Base-by-base conservation (phyloP, 2,888 invertebrate species). In the Lucinisca nassula region DNA sequence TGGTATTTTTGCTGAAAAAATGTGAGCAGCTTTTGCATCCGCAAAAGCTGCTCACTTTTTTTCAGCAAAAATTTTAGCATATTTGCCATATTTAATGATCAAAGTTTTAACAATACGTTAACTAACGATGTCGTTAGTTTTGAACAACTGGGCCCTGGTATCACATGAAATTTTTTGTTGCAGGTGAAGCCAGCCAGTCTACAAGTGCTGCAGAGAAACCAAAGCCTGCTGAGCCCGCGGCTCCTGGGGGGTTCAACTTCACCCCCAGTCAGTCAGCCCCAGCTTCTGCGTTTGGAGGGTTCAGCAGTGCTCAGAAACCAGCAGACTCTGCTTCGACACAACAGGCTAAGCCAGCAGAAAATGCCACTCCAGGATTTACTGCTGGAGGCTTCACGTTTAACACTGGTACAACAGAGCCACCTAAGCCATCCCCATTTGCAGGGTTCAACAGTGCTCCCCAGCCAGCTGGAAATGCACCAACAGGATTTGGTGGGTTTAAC, bases 361-460 rank as follows among this genome's bases (percentile, higher is more conserved):
- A 55, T 55, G 55, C 55, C n/a, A 55, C 55, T n/a, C 55, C 55
- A 55, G 55, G 21, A 4, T 55, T 55, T 21, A n/a, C 21, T 21
- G 12, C 55, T 14, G 55, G 55, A 4, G 55, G 55, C 17, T 55
- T 55, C n/a, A 4, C n/a, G 4, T 55, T 55, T 21, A 55, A n/a
- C n/a, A 4, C 55, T 21, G n/a, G 12, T n/a, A 4, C 10, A 55
- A 55, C 55, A 4, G 55, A n/a, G 55, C 17, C 55, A 12, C 21
- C 55, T n/a, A 55, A 55, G n/a, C 55, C 17, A n/a, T n/a, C 55
- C 8, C 21, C 55, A 8, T 55, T 55, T 55, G 55, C 78, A 58
- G 82, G 83, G 24, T 87, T 87, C 38, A 83, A 75, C 55, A 82
- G 83, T 85, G 84, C 86, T 88, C 83, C 84, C 74, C 80, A 83